Evolutionary conservation across 2,797 vertebrate genomes (phyloP), one percentile per base, ranked within the genome.

Genomic region (Aplochiton taeniatus): DNA sequence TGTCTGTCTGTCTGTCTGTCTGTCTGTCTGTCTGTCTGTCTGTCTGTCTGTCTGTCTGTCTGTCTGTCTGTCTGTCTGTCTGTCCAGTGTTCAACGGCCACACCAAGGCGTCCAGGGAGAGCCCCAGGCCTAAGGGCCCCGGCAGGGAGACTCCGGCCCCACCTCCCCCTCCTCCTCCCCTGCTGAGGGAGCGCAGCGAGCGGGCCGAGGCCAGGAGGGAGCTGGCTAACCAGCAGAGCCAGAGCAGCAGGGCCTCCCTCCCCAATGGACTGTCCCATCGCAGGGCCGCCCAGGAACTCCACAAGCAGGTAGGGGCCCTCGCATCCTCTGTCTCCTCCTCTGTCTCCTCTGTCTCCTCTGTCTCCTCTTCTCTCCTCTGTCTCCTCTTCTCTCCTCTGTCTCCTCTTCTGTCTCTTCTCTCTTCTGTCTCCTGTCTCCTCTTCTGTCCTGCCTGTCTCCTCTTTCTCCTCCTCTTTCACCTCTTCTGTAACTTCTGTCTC

Each of bases 261-360:
- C 44, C 90, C 84, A 94, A 93, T 68, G 93, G 94, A 83, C 91
- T 94, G 70, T 75, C 92, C 69, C 85, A 89, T 75, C 93, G 94
- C 87, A 94, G 95, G 90, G 90, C 94, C 68, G 91, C 95, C 76
- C 95, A 98, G 91, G 96, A 98, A 86, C 94, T 96, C 83, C 92
- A 94, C 86, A 98, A 98, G 87, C 96, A 98, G 96, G 97, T 99
- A 91, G 52, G 0, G 18, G 2, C 19, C 11, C 12, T 0, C 11
- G 7, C 16, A 12, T 64, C 13, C 31, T 14, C 12, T 16, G 13
- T 52, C 13, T 17, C 6, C 41, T 16, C 31, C 31, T 16, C 56
- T 11, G 8, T 58, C 16, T 45, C 31, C 42, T 58, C 13, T 8
- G n/a, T n/a, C n/a, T n/a, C n/a, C n/a, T n/a, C n/a, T n/a, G n/a